Evolutionary conservation across 2,888 invertebrate species (phyloP), one percentile per base, ranked within the genome.

Genomic region (Bombylius major): DNA sequence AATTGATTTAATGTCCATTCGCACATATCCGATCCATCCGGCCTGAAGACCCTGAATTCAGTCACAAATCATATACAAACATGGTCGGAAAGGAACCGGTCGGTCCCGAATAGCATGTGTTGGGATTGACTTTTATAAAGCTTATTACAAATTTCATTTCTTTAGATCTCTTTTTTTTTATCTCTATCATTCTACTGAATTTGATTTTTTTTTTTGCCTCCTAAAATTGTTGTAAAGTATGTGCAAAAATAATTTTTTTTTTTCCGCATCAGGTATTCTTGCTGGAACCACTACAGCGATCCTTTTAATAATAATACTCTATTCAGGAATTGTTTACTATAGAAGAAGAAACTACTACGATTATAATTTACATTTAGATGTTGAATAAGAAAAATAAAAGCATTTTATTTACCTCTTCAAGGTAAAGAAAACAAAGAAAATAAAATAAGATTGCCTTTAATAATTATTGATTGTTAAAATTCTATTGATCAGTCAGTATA

Each of bases 311-410:
- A 46, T 50, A 39, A 58, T 66, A 14, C 65, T 71, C 45, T 72
- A 70, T 57, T 64, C 66, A 44, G 61, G 66, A 14, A 67, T 70
- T 62, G 63, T 71, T 42, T 70, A 67, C 58, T 68, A 67, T 60
- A 65, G 72, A 33, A 67, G 72, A 36, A 69, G 69, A 47, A 65
- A 65, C 52, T 73, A 73, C 57, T 64, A 60, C 50, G 63, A 67
- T 53, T 67, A 69, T 58, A 64, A 65, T 23, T 66, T 71, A 5
- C 72, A 45, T 23, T 33, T 44, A 55, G 59, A 60, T 51, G 39
- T 11, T 42, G 39, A 42, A 42, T 42, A 42, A 42, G 36, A 42
- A 42, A n/a, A n/a, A n/a, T n/a, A n/a, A n/a, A n/a, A n/a, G n/a
- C n/a, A n/a, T n/a, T n/a, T n/a, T n/a, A n/a, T n/a, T n/a, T n/a